phyloP scores from a whole-genome alignment of 2,113 vertebrate genomes.

The Aythya baeri region DNA sequence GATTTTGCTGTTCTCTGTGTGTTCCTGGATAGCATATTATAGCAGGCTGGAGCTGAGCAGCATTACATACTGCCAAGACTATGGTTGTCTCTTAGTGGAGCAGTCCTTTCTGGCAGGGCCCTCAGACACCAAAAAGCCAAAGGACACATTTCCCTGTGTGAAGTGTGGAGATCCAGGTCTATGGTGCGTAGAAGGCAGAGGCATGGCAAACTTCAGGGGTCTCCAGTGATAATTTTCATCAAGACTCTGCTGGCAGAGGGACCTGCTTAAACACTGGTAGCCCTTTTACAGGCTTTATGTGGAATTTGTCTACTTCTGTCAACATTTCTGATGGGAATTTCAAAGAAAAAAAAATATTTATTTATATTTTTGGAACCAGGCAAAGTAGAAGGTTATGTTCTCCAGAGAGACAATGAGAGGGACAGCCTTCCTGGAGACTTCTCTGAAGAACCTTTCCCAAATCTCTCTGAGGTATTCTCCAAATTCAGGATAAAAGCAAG shows the following conservation, averaged over 20 bases:
- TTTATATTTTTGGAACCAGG: background rate
- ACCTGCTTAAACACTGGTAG: background rate
- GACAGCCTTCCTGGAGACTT: background rate
- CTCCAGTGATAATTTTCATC: background rate
- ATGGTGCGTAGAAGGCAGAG: background rate
- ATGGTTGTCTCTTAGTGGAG: background rate
- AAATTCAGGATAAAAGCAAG: background rate
- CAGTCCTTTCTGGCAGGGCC: background rate
- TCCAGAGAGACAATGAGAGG: background rate
- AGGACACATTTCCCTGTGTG: fast-evolving
- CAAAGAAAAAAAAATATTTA: background rate
- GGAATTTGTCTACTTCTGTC: background rate
- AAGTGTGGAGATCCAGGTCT: background rate
- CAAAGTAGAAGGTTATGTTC: background rate
- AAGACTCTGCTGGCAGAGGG: background rate
- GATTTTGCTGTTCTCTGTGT: background rate
- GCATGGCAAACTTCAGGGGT: fast-evolving
- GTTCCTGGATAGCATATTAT: background rate
- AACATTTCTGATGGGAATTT: background rate
- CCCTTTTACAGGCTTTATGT: background rate
- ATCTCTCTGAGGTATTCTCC: background rate
- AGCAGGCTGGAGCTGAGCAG: background rate
- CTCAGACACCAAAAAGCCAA: background rate
- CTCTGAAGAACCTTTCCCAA: background rate
- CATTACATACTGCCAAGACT: background rate